Base-by-base conservation (phyloP, 92 coral and sea anemone genomes). In the Umimayanthus kanabou region DNA sequence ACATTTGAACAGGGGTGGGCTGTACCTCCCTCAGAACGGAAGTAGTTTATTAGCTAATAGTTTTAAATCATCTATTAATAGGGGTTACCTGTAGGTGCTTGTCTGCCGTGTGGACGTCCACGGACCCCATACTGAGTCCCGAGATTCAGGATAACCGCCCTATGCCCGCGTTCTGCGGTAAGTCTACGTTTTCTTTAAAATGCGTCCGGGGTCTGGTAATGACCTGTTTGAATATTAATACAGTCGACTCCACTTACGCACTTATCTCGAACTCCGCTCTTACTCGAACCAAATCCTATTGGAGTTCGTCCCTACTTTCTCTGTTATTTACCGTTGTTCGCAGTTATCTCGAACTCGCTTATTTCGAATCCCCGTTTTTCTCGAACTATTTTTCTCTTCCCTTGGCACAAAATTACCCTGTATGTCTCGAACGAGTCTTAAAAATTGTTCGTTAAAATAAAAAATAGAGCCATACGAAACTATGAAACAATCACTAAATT, bases 161-260 rank as follows among this genome's bases (percentile, higher is more conserved):
- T 57, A 57, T 57, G 66, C 66, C 66, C 66, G 66, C 2, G 66
- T 57, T 57, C 66, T 57, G 66, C 66, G 66, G n/a, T n/a, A 57
- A 57, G 66, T 57, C 66, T 57, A 57, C 66, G 0, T 57, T 57
- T 57, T 33, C 2, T 33, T 2, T 0, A 57, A 57, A 57, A 57
- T 57, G 66, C 66, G 20, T 0, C 66, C 66, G 66, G 66, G 66
- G 2, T 57, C 66, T 57, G 66, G 66, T 57, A 57, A 57, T 57
- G 20, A 10, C 20, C 20, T 57, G 66, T 57, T 57, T 10, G 20
- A 57, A 57, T 57, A 57, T 57, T 57, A 57, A 57, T 57, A 57
- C 66, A 57, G 66, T 57, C 66, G 66, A 57, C 66, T 57, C 66
- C 66, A 57, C 66, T 57, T 57, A 57, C n/a, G n/a, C n/a, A n/a